A percentile compares a stretch with the other conserved stretches of the same genome.
These are phyloP conservation scores for Mya arenaria DNA, from an alignment of 1,140 invertebrate genomes.

Conservation along the genomic window DNA sequence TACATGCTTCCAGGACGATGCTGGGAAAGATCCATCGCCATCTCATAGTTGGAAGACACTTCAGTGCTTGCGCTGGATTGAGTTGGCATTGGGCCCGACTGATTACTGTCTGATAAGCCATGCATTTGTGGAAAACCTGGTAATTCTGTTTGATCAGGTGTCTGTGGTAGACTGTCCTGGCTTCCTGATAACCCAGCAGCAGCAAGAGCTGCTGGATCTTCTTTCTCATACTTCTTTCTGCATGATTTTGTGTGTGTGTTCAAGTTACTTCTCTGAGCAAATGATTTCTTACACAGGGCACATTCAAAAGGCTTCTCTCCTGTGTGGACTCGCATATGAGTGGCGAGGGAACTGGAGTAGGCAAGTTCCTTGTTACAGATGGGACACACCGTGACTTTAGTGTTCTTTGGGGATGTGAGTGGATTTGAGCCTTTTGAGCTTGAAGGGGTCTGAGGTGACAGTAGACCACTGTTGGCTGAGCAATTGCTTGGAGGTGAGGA, in stretches of 20 bases:
- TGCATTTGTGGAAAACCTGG: no score
- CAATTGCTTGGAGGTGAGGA: neutral
- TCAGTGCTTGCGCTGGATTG: conserved; percentile 21
- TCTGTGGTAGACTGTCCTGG: neutral
- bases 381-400: conserved; percentile 85
- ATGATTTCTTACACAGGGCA: conserved; percentile 98
- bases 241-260: conserved; percentile 81
- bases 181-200: neutral
- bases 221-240: conserved; percentile 36
- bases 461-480: neutral
- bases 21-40: conserved; percentile 43
- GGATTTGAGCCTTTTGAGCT: conserved; percentile 11
- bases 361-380: conserved; percentile 99
- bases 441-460: neutral
- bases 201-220: conserved; percentile 20
- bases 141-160: neutral
- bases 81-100: neutral
- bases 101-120: neutral
- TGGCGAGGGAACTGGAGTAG: conserved; percentile 97
- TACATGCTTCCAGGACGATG: neutral
- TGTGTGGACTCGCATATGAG: conserved; percentile 98
- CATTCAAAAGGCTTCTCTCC: conserved; percentile 99
- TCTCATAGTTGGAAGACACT: conserved; percentile 13
- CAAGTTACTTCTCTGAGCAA: conserved; percentile 97
- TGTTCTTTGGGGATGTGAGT: conserved; percentile 11